These are phyloP conservation scores for Sardinella longiceps DNA, from an alignment of 2,797 vertebrate species.

Conservation along the genomic window DNA sequence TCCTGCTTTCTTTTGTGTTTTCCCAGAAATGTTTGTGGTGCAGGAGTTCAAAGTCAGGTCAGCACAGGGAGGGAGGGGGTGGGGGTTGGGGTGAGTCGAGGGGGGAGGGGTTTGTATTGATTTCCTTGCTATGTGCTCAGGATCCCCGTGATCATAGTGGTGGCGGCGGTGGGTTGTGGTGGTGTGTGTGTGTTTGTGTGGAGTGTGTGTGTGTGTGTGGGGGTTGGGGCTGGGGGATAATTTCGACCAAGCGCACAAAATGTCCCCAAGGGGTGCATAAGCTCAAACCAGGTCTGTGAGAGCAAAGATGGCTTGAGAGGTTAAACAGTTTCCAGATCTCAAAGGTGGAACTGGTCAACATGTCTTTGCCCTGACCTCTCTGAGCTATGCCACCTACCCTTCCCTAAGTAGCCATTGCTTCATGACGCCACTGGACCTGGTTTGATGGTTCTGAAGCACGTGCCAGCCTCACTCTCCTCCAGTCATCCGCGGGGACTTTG, in stretches of 20 bases:
- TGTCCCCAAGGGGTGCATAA: not conserved
- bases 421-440: not conserved
- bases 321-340: not conserved
- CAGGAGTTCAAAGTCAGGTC: not conserved
- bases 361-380: not conserved
- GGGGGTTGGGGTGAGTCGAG: not conserved
- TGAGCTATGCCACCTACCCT: too few relatives aligned
- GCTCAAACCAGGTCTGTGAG: not conserved
- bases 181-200: too few relatives aligned
- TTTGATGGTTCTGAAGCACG: not conserved
- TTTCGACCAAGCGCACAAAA: not conserved
- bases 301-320: not conserved
- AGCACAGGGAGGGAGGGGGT: not conserved
- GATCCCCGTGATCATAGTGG: too few relatives aligned
- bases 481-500: not conserved
- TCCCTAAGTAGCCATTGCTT: not conserved
- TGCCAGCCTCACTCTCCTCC: not conserved
- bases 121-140: not conserved
- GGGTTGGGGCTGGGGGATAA: too few relatives aligned
- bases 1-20: conserved; percentile 9
- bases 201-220: too few relatives aligned
- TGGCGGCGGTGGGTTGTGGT: too few relatives aligned
- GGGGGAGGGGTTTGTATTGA: not conserved
- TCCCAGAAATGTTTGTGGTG: not conserved
- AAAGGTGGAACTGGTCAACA: not conserved